These are phyloP conservation scores for Helicoverpa zea DNA, from an alignment of 1,140 invertebrate genomes.

Conservation along the genomic window DNA sequence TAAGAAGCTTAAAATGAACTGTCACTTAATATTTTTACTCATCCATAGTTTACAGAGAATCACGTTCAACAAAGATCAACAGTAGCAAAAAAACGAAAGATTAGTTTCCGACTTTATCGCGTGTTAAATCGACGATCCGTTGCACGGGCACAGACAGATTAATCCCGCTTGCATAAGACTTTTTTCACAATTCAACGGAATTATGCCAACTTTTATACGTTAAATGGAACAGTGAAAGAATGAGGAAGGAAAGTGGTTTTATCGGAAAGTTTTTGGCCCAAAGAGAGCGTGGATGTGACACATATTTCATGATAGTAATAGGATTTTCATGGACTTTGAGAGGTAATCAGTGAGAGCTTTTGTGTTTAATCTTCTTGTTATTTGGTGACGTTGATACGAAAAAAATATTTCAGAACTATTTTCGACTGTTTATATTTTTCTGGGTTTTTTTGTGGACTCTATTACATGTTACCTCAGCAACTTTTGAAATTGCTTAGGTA, in stretches of 20 bases:
- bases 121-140: conserved; percentile 65
- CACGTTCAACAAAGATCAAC: conserved; percentile 44
- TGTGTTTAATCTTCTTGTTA: conserved; percentile 28
- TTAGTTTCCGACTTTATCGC: conserved; percentile 61
- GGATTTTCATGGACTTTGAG: conserved; percentile 15
- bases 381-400: background rate
- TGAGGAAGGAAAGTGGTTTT: conserved; percentile 50
- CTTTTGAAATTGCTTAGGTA: too few species aligned
- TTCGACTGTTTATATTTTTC: background rate
- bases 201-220: conserved; percentile 48
- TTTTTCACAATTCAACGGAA: conserved; percentile 53
- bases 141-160: conserved; percentile 62
- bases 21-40: conserved; percentile 19
- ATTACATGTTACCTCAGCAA: too few species aligned
- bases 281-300: conserved; percentile 12
- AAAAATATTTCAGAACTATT: background rate
- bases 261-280: conserved; percentile 19
- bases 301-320: conserved; percentile 34
- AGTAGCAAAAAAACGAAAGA: conserved; percentile 54
- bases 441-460: too few species aligned
- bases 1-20: background rate
- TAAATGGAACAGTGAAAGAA: conserved; percentile 45
- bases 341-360: conserved; percentile 16
- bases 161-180: conserved; percentile 62
- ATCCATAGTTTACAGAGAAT: conserved; percentile 41